Evolutionary conservation across 2,113 vertebrate species (phyloP), one percentile per base, ranked within the genome.

Genomic region (Sturnus vulgaris): DNA sequence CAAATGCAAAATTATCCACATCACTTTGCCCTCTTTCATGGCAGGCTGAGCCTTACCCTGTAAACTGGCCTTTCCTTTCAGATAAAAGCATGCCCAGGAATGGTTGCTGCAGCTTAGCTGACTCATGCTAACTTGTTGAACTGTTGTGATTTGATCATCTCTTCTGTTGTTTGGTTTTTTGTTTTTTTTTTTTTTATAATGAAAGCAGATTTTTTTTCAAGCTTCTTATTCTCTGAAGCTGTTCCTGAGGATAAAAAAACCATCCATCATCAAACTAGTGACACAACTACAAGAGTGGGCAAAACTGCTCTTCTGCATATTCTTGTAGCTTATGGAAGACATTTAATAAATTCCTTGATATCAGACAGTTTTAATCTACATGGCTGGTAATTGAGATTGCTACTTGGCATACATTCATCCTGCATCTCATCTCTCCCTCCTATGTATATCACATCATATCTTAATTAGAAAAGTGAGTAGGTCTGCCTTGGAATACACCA

Each of bases 391-490:
- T 88, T 90, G 88, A 92, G 82, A 94, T 94, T 0, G 14, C 82
- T 93, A 33, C 53, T 88, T 96, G 95, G 90, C 93, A 88, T 75
- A n/a, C 76, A 83, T 83, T 95, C 80, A 80, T 92, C n/a, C 68
- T 76, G 76, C 93, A 88, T 86, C 86, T 96, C 92, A 90, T 93
- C 88, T 88, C 83, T 80, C 31, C 81, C 76, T 90, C 82, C 72
- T 68, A 81, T 90, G 79, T 79, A 81, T 83, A 94, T 86, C 85
- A 70, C 71, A 95, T 88, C 70, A 35, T 53, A 86, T 88, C 90
- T 95, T 93, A 95, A 96, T 95, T 88, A 94, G 92, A 96, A 95
- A 94, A 96, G 68, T 92, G 85, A 93, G 88, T 66, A 86, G 80
- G 64, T 92, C 88, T 92, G 76, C 73, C 60, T 92, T 86, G 72